phyloP scores from a whole-genome alignment of 1,140 invertebrate genomes.

The Listronotus oregonensis region DNA sequence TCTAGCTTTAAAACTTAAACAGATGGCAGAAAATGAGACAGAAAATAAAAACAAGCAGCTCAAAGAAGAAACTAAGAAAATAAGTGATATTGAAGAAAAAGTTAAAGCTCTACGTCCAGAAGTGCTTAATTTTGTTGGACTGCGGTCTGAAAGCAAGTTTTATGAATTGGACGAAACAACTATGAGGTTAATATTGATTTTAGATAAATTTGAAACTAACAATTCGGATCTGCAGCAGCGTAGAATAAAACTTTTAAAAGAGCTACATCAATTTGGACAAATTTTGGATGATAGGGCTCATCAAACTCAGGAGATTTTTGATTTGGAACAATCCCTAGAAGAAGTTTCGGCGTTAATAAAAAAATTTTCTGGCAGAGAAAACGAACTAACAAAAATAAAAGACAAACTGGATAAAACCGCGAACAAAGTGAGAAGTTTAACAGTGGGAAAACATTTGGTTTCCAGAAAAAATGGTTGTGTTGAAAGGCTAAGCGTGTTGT shows the following conservation, averaged over 20 bases:
- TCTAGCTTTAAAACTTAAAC: conserved; percentile 7
- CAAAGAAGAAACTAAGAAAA: conserved; percentile 16
- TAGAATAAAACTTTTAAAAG: conserved; percentile 33
- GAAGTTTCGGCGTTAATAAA: conserved; percentile 11
- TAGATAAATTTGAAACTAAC: conserved; percentile 29
- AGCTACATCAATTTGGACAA: conserved; percentile 27
- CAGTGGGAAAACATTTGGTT: conserved; percentile 16
- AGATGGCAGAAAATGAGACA: not conserved
- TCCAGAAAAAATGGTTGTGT: conserved; percentile 27
- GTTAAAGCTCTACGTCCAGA: conserved; percentile 4
- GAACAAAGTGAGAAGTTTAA: conserved; percentile 11
- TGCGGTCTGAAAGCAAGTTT: conserved; percentile 31
- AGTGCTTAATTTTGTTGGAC: conserved; percentile 35
- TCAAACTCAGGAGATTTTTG: conserved; percentile 32
- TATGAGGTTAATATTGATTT: conserved; percentile 21
- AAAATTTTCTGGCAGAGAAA: not conserved
- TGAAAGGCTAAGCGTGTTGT: conserved; percentile 6
- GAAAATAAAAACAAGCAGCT: conserved; percentile 13
- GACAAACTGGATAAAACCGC: conserved; percentile 15
- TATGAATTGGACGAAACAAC: conserved; percentile 36
- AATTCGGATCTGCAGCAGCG: conserved; percentile 22
- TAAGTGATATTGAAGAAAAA: conserved; percentile 29
- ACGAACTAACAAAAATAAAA: conserved; percentile 18
- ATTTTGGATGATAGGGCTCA: conserved; percentile 34
- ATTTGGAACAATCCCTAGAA: conserved; percentile 24